phyloP scores from a whole-genome alignment of 53 echinoderm and acorn worm species.

The Actinopyga echinites region DNA sequence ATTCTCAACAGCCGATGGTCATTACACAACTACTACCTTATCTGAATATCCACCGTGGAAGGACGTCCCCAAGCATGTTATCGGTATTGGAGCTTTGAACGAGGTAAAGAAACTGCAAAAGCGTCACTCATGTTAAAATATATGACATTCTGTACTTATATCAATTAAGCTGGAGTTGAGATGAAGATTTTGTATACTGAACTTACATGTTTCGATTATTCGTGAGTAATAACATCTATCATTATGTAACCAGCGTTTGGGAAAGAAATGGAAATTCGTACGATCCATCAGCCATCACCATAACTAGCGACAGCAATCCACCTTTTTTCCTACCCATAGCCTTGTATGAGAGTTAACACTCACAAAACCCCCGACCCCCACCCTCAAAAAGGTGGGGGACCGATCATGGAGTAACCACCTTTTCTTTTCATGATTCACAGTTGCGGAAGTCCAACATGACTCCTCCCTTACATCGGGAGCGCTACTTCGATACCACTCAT shows the following conservation, averaged over 20 bases:
- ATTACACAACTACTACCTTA: constrained; percentile 74
- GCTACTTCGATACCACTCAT: constrained; percentile 84
- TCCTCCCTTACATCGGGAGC: constrained; percentile 71
- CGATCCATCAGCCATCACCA: too few relatives aligned
- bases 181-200: too few relatives aligned
- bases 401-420: background rate
- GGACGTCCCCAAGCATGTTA: constrained; percentile 34
- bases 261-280: too few relatives aligned
- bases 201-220: too few relatives aligned
- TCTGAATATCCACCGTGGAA: constrained; percentile 72
- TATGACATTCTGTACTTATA: background rate
- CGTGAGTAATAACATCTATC: too few relatives aligned
- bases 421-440: constrained; percentile 35
- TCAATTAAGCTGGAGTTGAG: background rate
- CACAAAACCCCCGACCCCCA: background rate
- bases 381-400: background rate
- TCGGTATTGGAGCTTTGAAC: constrained; percentile 66
- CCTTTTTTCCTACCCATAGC: background rate
- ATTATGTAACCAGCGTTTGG: too few relatives aligned
- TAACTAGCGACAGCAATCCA: too few relatives aligned
- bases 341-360: background rate
- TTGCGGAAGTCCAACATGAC: constrained; percentile 70
- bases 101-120: constrained; percentile 58
- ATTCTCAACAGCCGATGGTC: constrained; percentile 53
- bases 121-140: background rate